Base-by-base conservation (phyloP, 2,888 invertebrate species). In the Disparrhopalites patrizii region DNA sequence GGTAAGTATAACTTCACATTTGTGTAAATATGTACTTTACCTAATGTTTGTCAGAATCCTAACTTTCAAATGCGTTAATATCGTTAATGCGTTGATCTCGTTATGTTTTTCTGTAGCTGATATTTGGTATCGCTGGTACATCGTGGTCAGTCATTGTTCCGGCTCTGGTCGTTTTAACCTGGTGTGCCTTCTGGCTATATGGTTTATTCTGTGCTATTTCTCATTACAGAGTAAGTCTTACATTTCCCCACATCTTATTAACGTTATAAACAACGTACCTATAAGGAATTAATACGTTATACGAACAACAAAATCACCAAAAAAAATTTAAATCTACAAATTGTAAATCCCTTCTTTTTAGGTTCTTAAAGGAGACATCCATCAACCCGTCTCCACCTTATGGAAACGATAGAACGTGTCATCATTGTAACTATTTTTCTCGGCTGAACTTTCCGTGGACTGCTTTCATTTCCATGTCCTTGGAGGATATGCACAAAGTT, bases 201-300 rank as follows among this genome's bases (percentile, higher is more conserved):
- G 74, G 74, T 61, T 72, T 72, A 52, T 68, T 69, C 57, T 74
- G 74, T 58, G 71, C 69, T 10, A 69, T 74, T 33, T 74, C 74
- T 3, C 73, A 74, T 31, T 74, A 74, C 47, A 43, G 72, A 54
- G 74, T 74, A 71, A 60, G 40, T 43, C 27, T 27, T 23, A 3
- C 15, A 20, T 54, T 28, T 28, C 8, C 30, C 4, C 38, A 36
- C 38, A n/a, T n/a, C n/a, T n/a, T n/a, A 43, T 20, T n/a, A 15
- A 43, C 20, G n/a, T 36, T 10, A 7, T 36, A 36, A 10, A 36
- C 36, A 36, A 10, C 15, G 36, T 36, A 36, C 15, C 8, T 36
- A 36, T 36, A 15, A 43, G 15, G 43, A 43, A 43, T 43, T 43
- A 10, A 4, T 43, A 43, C 15, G 7, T 36, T 36, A 36, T 36